Base-by-base conservation (phyloP, 92 coral and sea anemone species). In the Palythoa grandis region DNA sequence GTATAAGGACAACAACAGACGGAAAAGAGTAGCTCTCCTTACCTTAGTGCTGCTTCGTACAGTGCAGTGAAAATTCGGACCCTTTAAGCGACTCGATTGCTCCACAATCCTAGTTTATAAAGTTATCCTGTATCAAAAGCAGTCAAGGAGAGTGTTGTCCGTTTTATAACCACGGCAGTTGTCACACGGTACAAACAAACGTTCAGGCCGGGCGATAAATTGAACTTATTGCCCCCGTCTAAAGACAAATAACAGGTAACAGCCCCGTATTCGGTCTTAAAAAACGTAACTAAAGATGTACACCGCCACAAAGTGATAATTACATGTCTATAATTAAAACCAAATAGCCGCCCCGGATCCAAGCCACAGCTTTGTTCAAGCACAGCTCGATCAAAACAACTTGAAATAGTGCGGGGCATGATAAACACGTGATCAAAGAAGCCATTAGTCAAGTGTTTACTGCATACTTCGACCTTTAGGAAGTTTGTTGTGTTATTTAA, bases 311-410 rank as follows among this genome's bases (percentile, higher is more conserved):
- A 77, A 77, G 70, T 17, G 82, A 57, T 57, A 77, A 77, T 57
- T 77, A 77, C 53, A 19, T 78, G 72, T 15, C 79, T 60, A 75
- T 75, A 75, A 75, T 75, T 75, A 75, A 52, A 75, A 23, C 70
- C 65, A 61, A 60, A 61, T 35, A 60, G 83, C 72, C 83, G 72
- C 83, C 38, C 83, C 48, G 83, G 69, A 63, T 78, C 57, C 83
- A 60, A 78, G 71, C 83, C 72, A 37, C 83, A 68, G 53, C 83
- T 78, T 78, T 78, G 83, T 60, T 60, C 83, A 39, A 78, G 83
- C 72, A 39, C 37, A 68, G 52, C 83, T 60, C 25, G 71, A 78
- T 78, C 83, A 78, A 78, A 78, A 78, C 83, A 78, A 78, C 83
- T 78, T 60, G 83, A 47, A 74, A 52, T 40, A 29, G 47, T 47